A percentile compares a stretch with the other conserved stretches of the same genome.
Conservation (phyloP, 2,797 vertebrate genomes). For the Naso thynnoides region DNA sequence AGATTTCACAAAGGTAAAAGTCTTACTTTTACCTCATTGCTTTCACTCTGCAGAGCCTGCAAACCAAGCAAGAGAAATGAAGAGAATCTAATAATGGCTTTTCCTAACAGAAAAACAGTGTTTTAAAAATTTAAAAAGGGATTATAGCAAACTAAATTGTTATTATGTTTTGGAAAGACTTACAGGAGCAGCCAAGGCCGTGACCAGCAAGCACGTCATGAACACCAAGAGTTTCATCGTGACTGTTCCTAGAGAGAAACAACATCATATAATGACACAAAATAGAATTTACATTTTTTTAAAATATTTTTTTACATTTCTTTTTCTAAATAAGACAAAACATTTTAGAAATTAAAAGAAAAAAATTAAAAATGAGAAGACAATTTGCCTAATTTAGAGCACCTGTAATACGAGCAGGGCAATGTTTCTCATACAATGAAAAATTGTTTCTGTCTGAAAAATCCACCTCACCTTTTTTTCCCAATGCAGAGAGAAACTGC, state of each 20-base stretch:
- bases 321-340: not conserved
- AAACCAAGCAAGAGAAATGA: constrained; percentile 33
- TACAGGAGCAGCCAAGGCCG: constrained; percentile 78
- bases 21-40: constrained; percentile 74
- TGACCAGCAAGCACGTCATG: constrained; percentile 70
- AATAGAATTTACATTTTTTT: not conserved
- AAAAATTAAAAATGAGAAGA: not conserved
- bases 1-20: constrained; percentile 1
- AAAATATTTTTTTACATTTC: not conserved
- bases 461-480: constrained; percentile 63
- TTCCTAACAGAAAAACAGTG: not conserved
- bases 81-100: not conserved
- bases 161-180: constrained; percentile 53
- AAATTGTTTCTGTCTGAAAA: constrained; percentile 7
- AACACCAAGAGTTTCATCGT: constrained; percentile 76
- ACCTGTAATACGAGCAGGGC: not conserved
- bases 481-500: constrained; percentile 25
- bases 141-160: constrained; percentile 2
- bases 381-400: not conserved
- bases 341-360: not conserved
- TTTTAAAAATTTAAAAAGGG: constrained; percentile 29
- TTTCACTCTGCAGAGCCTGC: constrained; percentile 76
- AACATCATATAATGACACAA: no score
- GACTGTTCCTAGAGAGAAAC: constrained; percentile 26
- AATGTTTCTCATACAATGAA: not conserved